Base-by-base conservation (phyloP, 2,888 invertebrate species). In the Mimachlamys varia region DNA sequence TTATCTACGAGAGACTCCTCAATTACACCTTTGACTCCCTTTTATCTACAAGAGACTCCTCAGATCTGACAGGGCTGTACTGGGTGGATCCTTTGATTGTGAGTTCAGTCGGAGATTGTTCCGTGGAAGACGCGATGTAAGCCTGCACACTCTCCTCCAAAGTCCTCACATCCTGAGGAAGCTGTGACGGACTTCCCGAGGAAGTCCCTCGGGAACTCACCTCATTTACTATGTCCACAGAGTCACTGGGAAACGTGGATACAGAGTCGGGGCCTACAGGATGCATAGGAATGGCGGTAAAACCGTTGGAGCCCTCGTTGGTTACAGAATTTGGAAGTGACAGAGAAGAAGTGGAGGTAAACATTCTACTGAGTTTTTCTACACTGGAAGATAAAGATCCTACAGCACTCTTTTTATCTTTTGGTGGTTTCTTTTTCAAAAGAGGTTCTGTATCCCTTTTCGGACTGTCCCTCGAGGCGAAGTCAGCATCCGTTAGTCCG, bases 401-500 rank as follows among this genome's bases (percentile, higher is more conserved):
- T 76, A 76, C 33, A 76, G 76, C 76, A 76, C 13, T 76, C 10
- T 76, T 76, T 33, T 27, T 76, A 4, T 27, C 33, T 76, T 76
- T 76, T 12, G 27, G 33, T 58, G 58, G 7, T 58, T 90, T 88
- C 58, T 89, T 89, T 76, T 90, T 91, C 1, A 91, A 89, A 0
- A 90, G 17, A 53, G 27, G 76, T 33, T n/a, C 38, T 38, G 87
- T 88, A 44, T 90, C 90, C 27, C 87, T 89, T 38, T 90, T 76
- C 10, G 76, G 12, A 76, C 76, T 76, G 27, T 76, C 33, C 17
- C 2, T 27, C 33, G 33, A 4, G 2, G 22, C 7, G 15, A 76
- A 76, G 27, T 76, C 76, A 33, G 76, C 7, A 33, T 76, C 76
- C 13, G 12, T 27, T 17, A 76, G 76, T 33, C 76, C 76, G 13